These are phyloP conservation scores for Rhyacophila evoluta DNA, from an alignment of 2,888 invertebrate species.

Conservation along the genomic window DNA sequence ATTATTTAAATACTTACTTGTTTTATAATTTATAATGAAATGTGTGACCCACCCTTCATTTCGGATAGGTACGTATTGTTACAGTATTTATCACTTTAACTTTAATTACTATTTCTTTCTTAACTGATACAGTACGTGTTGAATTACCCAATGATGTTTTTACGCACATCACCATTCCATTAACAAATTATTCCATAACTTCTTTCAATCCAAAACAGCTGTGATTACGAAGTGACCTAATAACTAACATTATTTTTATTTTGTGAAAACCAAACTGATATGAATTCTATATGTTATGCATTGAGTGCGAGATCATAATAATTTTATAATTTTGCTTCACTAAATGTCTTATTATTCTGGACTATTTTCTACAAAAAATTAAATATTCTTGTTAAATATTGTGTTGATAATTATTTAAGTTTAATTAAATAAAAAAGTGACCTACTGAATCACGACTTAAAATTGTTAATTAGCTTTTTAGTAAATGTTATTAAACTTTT, in stretches of 20 bases:
- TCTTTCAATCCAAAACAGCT: too few relatives aligned
- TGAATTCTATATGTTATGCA: too few relatives aligned
- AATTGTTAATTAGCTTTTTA: neutral
- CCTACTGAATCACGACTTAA: neutral
- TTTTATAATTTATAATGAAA: neutral
- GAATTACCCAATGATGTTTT: too few relatives aligned
- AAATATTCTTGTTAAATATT: neutral
- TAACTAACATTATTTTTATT: too few relatives aligned
- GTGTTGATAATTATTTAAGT: neutral
- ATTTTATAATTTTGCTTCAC: neutral
- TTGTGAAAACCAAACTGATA: too few relatives aligned
- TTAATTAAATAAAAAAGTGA: neutral
- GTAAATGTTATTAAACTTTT: neutral
- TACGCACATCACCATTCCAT: too few relatives aligned
- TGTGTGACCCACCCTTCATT: neutral
- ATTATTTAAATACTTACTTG: too few relatives aligned
- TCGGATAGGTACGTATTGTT: too few relatives aligned
- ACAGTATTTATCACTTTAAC: neutral
- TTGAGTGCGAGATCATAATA: neutral
- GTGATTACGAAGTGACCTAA: too few relatives aligned
- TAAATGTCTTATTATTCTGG: neutral
- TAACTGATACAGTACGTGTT: too few relatives aligned
- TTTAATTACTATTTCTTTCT: too few relatives aligned
- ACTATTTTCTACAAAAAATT: neutral
- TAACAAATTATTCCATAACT: too few relatives aligned